A percentile compares a stretch with the other conserved stretches of the same genome.
Conservation (phyloP, 2,113 vertebrate species). For the Rallus limicola region DNA sequence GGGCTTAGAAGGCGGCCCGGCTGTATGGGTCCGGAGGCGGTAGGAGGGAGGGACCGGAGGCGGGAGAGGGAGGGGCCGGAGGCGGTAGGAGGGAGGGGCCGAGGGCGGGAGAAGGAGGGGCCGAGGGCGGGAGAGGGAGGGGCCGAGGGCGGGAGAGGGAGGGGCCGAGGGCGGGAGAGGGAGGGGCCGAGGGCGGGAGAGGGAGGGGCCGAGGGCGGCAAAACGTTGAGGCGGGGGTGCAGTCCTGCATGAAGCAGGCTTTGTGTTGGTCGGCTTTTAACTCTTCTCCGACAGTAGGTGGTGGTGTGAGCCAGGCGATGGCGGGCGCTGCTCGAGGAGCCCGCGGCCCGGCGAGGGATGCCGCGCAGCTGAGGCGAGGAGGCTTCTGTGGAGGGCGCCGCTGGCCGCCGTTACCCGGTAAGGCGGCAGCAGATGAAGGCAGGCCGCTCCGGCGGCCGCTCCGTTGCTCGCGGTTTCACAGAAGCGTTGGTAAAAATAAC, state of each 20-base stretch:
- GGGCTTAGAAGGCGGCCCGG: not conserved
- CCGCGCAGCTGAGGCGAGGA: not conserved
- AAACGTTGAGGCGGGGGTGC: not conserved
- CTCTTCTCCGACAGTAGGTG: not conserved
- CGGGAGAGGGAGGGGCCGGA: not conserved
- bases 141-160: not conserved
- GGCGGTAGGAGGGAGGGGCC: not conserved
- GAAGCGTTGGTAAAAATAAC: not conserved
- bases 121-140: not conserved
- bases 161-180: not conserved
- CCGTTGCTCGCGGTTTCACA: not conserved
- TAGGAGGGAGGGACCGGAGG: not conserved
- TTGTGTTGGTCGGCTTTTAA: fast-evolving
- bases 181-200: no score
- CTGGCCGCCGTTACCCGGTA: not conserved
- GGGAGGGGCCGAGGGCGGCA: not conserved
- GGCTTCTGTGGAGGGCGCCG: not conserved
- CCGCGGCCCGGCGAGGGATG: not conserved
- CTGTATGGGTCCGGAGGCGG: not conserved
- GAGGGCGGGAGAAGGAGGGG: not conserved
- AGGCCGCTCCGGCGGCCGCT: not conserved
- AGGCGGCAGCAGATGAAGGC: not conserved
- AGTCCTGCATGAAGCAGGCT: no score
- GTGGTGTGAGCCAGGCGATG: not conserved
- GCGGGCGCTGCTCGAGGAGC: not conserved